Percentiles rank a stretch among this genome's conserved stretches.
Conservation (phyloP, 2,797 vertebrate species). For the Micropoecilia bifurca region DNA sequence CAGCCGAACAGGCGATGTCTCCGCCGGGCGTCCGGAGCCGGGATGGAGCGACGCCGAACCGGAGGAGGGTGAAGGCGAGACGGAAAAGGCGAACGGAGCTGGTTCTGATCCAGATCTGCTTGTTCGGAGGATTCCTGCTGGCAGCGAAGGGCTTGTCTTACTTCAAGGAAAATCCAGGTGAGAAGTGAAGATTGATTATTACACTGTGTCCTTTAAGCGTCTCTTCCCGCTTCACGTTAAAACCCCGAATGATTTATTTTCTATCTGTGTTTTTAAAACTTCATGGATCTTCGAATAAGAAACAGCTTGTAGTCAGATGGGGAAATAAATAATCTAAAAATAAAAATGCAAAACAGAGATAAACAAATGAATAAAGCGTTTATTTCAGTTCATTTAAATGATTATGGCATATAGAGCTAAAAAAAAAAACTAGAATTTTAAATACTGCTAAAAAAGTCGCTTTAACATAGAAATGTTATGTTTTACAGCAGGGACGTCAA, state of each 20-base stretch:
- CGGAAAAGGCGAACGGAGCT: slow-evolving; percentile 84
- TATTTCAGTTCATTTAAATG: neutral
- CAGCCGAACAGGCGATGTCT: slow-evolving; percentile 60
- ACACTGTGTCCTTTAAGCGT: neutral
- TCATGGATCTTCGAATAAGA: neutral
- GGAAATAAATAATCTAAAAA: neutral
- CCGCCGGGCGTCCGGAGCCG: slow-evolving; percentile 61
- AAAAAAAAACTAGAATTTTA: neutral
- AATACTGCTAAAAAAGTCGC: neutral
- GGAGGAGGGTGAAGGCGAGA: slow-evolving; percentile 72
- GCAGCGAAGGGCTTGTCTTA: slow-evolving; percentile 77
- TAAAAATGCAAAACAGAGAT: neutral
- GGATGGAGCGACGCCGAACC: slow-evolving; percentile 68
- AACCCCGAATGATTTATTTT: neutral
- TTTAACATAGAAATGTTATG: neutral
- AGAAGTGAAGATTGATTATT: slow-evolving; percentile 42
- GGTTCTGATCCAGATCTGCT: slow-evolving; percentile 84
- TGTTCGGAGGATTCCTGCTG: slow-evolving; percentile 83
- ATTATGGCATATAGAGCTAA: neutral
- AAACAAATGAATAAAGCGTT: neutral
- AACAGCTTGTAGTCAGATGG: neutral
- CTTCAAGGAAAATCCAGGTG: slow-evolving; percentile 77
- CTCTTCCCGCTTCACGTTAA: neutral
- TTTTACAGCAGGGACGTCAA: neutral
- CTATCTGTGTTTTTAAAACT: neutral